Conservation (phyloP, 2,797 vertebrate genomes). For the Pteropus rufus region DNA sequence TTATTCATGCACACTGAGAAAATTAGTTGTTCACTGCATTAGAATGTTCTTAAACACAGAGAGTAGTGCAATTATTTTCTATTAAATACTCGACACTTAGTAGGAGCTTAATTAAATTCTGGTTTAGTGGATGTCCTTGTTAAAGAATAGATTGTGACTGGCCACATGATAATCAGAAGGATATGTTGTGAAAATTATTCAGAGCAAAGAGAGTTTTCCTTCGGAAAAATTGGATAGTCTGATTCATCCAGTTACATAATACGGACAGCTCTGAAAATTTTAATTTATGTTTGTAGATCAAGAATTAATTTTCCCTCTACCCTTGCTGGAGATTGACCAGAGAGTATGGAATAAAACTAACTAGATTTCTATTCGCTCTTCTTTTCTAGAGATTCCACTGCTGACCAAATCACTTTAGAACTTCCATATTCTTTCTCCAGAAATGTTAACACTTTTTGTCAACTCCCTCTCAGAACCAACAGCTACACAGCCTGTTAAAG, state of each 20-base stretch:
- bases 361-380: not conserved
- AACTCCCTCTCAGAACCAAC: not conserved
- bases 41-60: not conserved
- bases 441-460: not conserved
- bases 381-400: not conserved
- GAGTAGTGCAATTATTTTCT: not conserved
- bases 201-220: not conserved
- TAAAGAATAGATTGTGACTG: not conserved
- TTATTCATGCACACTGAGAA: not conserved
- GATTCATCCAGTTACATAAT: not conserved
- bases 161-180: not conserved
- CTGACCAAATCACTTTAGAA: not conserved
- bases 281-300: not conserved
- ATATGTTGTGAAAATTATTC: not conserved
- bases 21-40: not conserved
- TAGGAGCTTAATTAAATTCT: slow-evolving; percentile 20
- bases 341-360: not conserved
- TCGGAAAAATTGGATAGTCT: not conserved
- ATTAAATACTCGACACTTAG: not conserved
- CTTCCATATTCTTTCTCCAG: not conserved
- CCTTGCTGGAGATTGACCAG: not conserved
- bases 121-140: not conserved
- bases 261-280: not conserved
- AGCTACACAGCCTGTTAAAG: not conserved
- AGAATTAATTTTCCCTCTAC: not conserved